Evolutionary conservation across 1,140 invertebrate species (phyloP), one percentile per base, ranked within the genome.

Genomic region (Charaxes varanes): DNA sequence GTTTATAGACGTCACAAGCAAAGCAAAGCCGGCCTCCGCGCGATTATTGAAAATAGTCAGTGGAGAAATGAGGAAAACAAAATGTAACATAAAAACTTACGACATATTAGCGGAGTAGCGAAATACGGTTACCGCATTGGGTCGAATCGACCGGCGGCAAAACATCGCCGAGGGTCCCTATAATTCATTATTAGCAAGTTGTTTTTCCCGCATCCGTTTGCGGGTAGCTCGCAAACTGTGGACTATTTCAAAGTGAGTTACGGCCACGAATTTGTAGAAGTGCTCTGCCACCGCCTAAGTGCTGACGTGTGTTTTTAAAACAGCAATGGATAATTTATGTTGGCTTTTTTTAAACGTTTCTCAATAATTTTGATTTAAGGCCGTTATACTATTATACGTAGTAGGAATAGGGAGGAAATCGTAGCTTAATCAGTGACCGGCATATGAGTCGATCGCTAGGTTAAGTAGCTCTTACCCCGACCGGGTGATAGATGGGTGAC

Each of bases 121-220:
- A 57, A 57, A 48, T 54, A 55, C 53, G 47, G 42, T 46, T 23
- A 50, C 41, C 41, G 47, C 47, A 51, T 24, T 19, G 41, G 53
- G 43, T 36, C 41, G 41, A 23, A 47, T 37, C 28, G 43, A 41
- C 31, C 34, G 37, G 26, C 40, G 34, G 40, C 49, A 54, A 67
- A 62, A 66, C 53, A 62, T 49, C 40, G 27, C 41, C 30, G 35
- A 34, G 40, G 50, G 41, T 37, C 30, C 31, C 30, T 28, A 53
- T 71, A 65, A 60, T 61, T 65, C 67, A 71, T 68, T 71, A 71
- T 62, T 67, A 65, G 48, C 46, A 56, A 58, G 41, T 71, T 71
- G 64, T 68, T 71, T 70, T 67, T 67, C 62, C 19, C 52, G 6
- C 34, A 50, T 56, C 43, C 51, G 53, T 48, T 56, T 41, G 41